Percentiles rank a stretch among this genome's conserved stretches.
Evolutionary conservation across 2,888 invertebrate genomes (phyloP).

Genomic region (Andrena flavipes): DNA sequence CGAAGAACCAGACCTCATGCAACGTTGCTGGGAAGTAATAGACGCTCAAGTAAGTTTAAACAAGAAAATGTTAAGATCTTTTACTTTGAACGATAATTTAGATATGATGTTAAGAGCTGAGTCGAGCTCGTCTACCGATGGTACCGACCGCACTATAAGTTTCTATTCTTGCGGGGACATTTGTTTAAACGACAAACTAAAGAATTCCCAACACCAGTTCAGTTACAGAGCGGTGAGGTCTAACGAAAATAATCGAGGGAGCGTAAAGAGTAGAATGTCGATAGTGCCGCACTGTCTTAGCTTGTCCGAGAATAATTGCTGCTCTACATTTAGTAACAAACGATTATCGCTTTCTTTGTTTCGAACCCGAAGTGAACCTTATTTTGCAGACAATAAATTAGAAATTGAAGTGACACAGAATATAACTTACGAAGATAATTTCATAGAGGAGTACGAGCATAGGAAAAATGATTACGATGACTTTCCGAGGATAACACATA

Average conservation of each 20-base stretch:
- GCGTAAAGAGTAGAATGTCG: slow-evolving; percentile 48
- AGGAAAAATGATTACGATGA: slow-evolving; percentile 54
- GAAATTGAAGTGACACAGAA: slow-evolving; percentile 81
- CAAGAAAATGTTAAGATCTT: slow-evolving; percentile 70
- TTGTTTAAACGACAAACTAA: slow-evolving; percentile 56
- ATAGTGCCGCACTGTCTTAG: slow-evolving; percentile 67
- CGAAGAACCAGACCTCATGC: slow-evolving; percentile 98
- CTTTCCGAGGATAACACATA: slow-evolving; percentile 54
- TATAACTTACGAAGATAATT: slow-evolving; percentile 79
- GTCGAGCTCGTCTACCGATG: slow-evolving; percentile 48
- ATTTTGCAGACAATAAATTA: slow-evolving; percentile 75
- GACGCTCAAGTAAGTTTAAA: slow-evolving; percentile 94
- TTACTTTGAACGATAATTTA: slow-evolving; percentile 68
- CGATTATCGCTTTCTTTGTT: slow-evolving; percentile 71
- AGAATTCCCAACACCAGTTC: slow-evolving; percentile 48
- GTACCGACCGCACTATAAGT: slow-evolving; percentile 43
- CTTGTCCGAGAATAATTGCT: slow-evolving; percentile 69
- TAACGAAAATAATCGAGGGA: slow-evolving; percentile 28
- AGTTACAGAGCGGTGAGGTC: slow-evolving; percentile 33
- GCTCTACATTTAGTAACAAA: slow-evolving; percentile 55
- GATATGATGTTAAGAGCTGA: slow-evolving; percentile 50
- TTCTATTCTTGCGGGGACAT: slow-evolving; percentile 63
- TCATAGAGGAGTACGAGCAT: slow-evolving; percentile 74
- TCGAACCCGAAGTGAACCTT: slow-evolving; percentile 80
- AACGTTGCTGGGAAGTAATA: slow-evolving; percentile 98